Base-by-base conservation (phyloP, 2,888 invertebrate species). In the Lochmaea crataegi region DNA sequence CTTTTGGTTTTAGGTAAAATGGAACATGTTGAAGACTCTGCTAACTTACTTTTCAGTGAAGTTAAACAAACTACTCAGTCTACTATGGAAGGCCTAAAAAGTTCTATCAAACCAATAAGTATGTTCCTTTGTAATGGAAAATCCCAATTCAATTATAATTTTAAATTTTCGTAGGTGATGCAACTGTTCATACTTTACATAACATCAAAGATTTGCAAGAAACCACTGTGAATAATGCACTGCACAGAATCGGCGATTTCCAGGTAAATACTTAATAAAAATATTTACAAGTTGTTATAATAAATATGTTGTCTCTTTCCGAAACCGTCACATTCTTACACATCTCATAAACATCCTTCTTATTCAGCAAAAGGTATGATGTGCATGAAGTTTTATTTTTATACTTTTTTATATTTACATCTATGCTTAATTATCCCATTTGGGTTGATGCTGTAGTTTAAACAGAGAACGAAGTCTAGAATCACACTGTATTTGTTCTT, bases 221-320 rank as follows among this genome's bases (percentile, higher is more conserved):
- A 79, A 73, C 80, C 11, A 84, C 84, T 57, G 90, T 90, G 57
- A 88, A 88, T 82, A 89, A 89, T 75, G 91, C 91, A 70, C 89
- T 91, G 86, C 88, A 88, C 80, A 90, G 89, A 87, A 91, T 91
- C 75, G 91, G 90, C 68, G 91, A 90, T 85, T 89, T 91, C 73
- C 91, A 91, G 90, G 91, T 91, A 88, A 86, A 71, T 16, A 53
- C 16, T 16, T 53, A 18, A 10, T 53, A 18, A 53, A 51, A 58
- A 73, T 65, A 66, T 42, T 51, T 26, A 18, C 65, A 66, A 66
- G 12, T 10, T 58, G 42, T 38, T 41, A 67, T 67, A 63, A 41
- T 69, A 63, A 69, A 53, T 63, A 38, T 69, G 18, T 63, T 68
- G 51, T 66, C 58, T 73, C 51, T 67, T 60, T 72, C 70, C 71